Evolutionary conservation across 2,888 invertebrate species (phyloP).

Genomic region (Brachypterus glaber): DNA sequence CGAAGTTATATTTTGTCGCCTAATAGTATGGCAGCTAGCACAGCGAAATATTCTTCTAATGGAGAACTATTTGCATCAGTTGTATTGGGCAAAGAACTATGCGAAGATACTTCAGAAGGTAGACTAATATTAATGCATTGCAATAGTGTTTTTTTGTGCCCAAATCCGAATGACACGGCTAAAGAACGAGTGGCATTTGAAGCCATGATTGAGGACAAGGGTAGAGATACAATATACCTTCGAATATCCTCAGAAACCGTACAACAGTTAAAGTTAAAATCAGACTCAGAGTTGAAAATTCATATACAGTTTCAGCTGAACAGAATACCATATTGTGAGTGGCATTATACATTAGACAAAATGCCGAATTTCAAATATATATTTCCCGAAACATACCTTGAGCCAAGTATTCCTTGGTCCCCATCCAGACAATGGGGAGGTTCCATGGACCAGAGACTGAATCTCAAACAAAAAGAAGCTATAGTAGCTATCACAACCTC

Average conservation of each 20-base stretch:
- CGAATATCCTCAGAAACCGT: slow-evolving; percentile 60
- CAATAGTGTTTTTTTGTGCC: slow-evolving; percentile 49
- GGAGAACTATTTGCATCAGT: slow-evolving; percentile 70
- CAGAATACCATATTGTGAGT: slow-evolving; percentile 71
- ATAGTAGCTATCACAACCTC: slow-evolving; percentile 67
- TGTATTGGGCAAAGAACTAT: slow-evolving; percentile 61
- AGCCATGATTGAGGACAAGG: slow-evolving; percentile 64
- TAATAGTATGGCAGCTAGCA: slow-evolving; percentile 56
- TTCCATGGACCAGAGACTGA: slow-evolving; percentile 53
- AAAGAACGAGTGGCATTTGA: slow-evolving; percentile 44
- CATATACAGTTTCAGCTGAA: slow-evolving; percentile 76
- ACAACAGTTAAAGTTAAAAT: slow-evolving; percentile 47
- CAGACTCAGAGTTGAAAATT: slow-evolving; percentile 55
- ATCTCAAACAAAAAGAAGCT: slow-evolving; percentile 70
- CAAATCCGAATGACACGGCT: slow-evolving; percentile 10
- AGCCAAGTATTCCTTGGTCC: slow-evolving; percentile 59
- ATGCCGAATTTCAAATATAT: slow-evolving; percentile 61
- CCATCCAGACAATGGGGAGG: slow-evolving; percentile 60
- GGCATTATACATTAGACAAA: slow-evolving; percentile 73
- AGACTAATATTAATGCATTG: slow-evolving; percentile 69
- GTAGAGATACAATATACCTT: slow-evolving; percentile 67
- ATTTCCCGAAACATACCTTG: slow-evolving; percentile 51
- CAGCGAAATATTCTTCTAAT: slow-evolving; percentile 65
- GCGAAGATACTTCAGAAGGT: slow-evolving; percentile 75
- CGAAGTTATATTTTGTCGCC: slow-evolving; percentile 61